phyloP scores from a whole-genome alignment of 37 sponge, comb jelly and placozoan genomes.

The Oscarella lobularis region DNA sequence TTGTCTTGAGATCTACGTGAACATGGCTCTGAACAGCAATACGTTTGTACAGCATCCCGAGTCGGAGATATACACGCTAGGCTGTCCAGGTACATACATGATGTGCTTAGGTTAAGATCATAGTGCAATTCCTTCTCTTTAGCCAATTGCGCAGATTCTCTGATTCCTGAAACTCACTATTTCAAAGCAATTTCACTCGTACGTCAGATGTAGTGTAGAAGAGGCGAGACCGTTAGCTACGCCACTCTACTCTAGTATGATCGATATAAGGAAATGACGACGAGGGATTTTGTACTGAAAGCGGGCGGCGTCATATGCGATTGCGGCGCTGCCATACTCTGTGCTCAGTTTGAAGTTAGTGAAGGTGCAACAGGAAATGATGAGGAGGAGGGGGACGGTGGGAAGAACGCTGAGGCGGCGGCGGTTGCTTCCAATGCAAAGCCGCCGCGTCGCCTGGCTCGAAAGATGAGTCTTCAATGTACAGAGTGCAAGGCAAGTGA shows the following conservation, averaged over 20 bases:
- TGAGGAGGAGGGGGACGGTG: not conserved
- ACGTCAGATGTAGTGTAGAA: too few relatives aligned
- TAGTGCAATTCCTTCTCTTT: too few relatives aligned
- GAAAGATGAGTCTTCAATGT: not conserved
- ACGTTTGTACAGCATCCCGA: not conserved
- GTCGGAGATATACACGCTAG: not conserved
- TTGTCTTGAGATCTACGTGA: not conserved
- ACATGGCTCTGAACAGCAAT: not conserved
- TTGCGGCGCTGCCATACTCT: not conserved
- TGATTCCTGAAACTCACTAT: too few relatives aligned
- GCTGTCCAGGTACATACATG: not conserved
- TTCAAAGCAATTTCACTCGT: too few relatives aligned
- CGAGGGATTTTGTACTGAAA: not conserved
- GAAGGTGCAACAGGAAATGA: not conserved
- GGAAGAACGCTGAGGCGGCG: not conserved
- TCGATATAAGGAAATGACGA: not conserved
- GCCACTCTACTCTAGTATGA: conserved; percentile 1
- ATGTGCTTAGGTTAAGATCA: too few relatives aligned
- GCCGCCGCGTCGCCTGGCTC: too few relatives aligned
- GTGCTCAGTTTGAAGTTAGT: not conserved
- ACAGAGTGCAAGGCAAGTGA: not conserved
- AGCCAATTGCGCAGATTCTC: too few relatives aligned
- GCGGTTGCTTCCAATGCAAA: not conserved
- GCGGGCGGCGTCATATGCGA: not conserved
- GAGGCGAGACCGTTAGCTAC: too few relatives aligned